Evolutionary conservation across 2,113 vertebrate genomes (phyloP).

Genomic region (Pygoscelis adeliae): DNA sequence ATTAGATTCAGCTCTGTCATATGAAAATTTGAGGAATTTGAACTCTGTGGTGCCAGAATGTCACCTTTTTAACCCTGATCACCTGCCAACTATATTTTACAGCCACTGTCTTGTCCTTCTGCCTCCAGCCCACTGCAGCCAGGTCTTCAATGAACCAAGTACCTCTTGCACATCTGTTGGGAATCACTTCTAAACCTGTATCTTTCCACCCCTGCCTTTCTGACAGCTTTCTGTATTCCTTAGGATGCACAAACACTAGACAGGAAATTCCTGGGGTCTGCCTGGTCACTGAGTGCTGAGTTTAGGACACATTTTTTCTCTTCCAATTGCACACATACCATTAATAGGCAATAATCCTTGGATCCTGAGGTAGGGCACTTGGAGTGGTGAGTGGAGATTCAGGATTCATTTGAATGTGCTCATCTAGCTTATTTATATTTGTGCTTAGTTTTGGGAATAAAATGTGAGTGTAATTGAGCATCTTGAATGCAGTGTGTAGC

Average conservation of each 20-base stretch:
- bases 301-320: neutral
- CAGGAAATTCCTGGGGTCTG: neutral
- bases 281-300: neutral
- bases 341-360: neutral
- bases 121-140: neutral
- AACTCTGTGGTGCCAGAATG: neutral
- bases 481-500: neutral
- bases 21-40: neutral
- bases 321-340: neutral
- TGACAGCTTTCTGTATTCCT: neutral
- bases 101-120: neutral
- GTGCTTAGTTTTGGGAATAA: neutral
- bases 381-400: neutral
- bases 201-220: neutral
- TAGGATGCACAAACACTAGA: neutral
- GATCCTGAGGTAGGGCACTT: neutral
- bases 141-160: neutral
- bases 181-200: neutral
- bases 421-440: neutral
- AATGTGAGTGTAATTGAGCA: neutral
- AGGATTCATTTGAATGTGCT: neutral
- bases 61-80: neutral
- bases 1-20: neutral
- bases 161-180: neutral
- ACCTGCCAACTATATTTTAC: neutral